Base-by-base conservation (phyloP, 2,113 vertebrate species). In the Rhadina sibilatrix region DNA sequence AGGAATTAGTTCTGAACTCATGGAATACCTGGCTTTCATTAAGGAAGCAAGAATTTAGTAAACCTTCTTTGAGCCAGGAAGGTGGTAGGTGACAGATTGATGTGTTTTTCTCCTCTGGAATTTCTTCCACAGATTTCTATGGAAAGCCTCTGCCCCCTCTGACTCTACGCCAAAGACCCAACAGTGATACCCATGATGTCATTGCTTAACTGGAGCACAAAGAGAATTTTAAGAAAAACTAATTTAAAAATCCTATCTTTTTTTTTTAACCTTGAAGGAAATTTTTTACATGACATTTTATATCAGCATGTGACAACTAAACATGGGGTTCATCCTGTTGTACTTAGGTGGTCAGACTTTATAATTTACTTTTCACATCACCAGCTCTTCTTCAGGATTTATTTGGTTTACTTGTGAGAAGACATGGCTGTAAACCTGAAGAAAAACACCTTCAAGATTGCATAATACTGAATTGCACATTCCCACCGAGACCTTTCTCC, bases 71-170 rank as follows among this genome's bases (percentile, higher is more conserved):
- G 46, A 23, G 40, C 17, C 68, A 78, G 61, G 37, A 44, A 61
- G 31, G 22, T 31, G 12, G 18, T 40, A 78, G 83, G 54, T 53
- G 46, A 79, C 50, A 72, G 84, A 52, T 12, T 94, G 91, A 96
- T 33, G 5, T 84, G 24, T n/a, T 47, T 84, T 93, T 89, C 20
- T 89, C 72, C 87, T 96, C 60, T 97, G 79, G 11, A 46, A 72
- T 95, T 87, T 92, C 57, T 93, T 61, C 17, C 2, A 7, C 94
- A 98, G 98, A 98, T 98, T 98, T 98, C 96, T 98, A 94, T 70
- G 98, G 98, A 46, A 98, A 98, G 92, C 97, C 98, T 31, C 89
- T 98, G 46, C 98, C 98, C 33, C 98, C 98, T 0, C 81, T 98
- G 93, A 89, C 93, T 68, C 9, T 97, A 20, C 96, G 90, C 76